These are phyloP conservation scores for Sebastes cheni DNA, from an alignment of 2,797 vertebrate genomes.

Conservation along the genomic window DNA sequence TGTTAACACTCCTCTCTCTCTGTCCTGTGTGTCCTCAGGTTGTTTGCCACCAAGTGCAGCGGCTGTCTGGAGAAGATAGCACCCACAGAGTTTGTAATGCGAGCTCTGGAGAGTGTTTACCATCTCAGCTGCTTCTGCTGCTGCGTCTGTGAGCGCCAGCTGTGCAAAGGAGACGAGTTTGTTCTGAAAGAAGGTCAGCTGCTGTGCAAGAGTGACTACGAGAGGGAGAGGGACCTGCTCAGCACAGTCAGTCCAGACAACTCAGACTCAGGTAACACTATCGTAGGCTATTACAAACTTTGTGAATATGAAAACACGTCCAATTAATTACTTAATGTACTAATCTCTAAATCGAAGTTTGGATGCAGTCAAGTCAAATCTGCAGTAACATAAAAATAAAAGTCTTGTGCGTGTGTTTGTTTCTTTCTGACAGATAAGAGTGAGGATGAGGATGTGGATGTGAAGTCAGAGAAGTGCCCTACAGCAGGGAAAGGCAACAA, in stretches of 20 bases:
- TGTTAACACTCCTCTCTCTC: not conserved
- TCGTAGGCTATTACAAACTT: not conserved
- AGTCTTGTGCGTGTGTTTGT: not conserved
- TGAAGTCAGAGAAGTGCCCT: slow-evolving; percentile 85
- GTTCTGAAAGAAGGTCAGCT: slow-evolving; percentile 94
- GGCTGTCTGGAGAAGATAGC: slow-evolving; percentile 94
- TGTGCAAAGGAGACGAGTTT: slow-evolving; percentile 93
- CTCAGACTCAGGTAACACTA: slow-evolving; percentile 89
- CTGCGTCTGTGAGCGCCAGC: slow-evolving; percentile 92
- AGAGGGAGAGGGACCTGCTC: slow-evolving; percentile 90
- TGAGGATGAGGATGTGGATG: slow-evolving; percentile 83
- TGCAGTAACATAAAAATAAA: not conserved
- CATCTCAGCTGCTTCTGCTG: slow-evolving; percentile 97
- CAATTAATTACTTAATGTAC: not conserved
- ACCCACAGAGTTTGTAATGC: slow-evolving; percentile 94
- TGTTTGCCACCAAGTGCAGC: slow-evolving; percentile 92
- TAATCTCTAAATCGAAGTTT: not conserved
- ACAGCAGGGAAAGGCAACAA: slow-evolving; percentile 81
- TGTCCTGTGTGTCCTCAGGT: slow-evolving; percentile 72
- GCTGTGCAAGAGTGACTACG: slow-evolving; percentile 94
- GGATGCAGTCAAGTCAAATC: not conserved
- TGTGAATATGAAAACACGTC: not conserved
- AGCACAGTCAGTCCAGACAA: slow-evolving; percentile 89
- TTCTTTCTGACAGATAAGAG: slow-evolving; percentile 85
- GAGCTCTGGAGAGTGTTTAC: slow-evolving; percentile 92